These are phyloP conservation scores for Telmatochromis bifrenatus DNA, from an alignment of 2,113 vertebrate species.

Conservation along the genomic window DNA sequence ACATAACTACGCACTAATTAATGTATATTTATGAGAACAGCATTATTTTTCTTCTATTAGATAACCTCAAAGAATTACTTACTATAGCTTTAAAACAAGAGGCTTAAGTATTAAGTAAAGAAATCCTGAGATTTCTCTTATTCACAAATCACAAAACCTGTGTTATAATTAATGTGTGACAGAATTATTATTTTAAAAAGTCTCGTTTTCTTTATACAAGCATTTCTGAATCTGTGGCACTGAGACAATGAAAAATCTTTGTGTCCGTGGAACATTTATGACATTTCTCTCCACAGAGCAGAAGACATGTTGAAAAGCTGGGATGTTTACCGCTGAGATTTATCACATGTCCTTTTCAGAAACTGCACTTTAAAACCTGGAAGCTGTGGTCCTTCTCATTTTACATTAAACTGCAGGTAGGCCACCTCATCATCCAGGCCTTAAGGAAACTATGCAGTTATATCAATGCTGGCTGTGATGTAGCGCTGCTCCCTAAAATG, in stretches of 20 bases:
- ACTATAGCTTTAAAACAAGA: not conserved
- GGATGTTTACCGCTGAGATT: not conserved
- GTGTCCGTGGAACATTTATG: not conserved
- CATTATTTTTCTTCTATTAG: not conserved
- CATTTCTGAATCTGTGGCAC: not conserved
- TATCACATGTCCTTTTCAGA: not conserved
- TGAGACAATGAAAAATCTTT: not conserved
- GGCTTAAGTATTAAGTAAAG: not conserved
- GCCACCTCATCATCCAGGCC: not conserved
- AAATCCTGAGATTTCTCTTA: not conserved
- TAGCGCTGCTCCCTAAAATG: not conserved
- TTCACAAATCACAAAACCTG: not conserved
- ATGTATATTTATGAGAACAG: not conserved
- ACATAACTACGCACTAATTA: rapidly evolving
- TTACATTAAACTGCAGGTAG: not conserved
- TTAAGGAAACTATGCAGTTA: not conserved
- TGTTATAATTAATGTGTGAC: not conserved
- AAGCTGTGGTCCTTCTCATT: not conserved
- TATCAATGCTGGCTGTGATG: not conserved
- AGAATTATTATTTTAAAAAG: not conserved
- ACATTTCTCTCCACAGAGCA: not conserved
- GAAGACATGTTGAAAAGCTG: not conserved
- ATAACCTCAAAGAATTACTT: not conserved
- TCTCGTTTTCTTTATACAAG: not conserved
- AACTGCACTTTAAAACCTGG: not conserved